phyloP scores from a whole-genome alignment of 2,888 invertebrate species.

The Caenorhabditis drosophilae region DNA sequence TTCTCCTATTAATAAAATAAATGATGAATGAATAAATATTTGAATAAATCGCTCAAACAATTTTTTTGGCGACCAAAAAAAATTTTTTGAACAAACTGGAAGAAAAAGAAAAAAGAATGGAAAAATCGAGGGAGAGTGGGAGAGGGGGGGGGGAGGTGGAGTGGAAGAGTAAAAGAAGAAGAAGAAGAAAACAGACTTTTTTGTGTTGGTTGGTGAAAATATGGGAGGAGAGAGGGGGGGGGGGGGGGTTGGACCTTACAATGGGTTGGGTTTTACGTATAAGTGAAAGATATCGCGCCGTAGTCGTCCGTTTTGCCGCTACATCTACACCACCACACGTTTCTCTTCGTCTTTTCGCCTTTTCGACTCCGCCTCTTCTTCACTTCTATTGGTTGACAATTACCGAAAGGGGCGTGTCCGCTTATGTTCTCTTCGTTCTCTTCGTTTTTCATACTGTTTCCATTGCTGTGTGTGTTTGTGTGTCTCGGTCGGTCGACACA shows the following conservation, averaged over 20 bases:
- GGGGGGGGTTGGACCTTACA: too few species aligned
- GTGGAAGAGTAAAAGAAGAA: too few species aligned
- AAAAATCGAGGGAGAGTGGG: too few species aligned
- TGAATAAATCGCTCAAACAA: not conserved
- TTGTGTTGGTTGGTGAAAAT: too few species aligned
- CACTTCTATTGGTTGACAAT: slow-evolving; percentile 10
- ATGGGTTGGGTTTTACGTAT: not conserved
- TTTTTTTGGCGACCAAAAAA: not conserved
- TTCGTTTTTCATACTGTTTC: too few species aligned
- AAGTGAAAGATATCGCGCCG: slow-evolving; percentile 42
- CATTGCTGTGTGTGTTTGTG: not conserved
- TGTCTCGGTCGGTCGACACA: not conserved
- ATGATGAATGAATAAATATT: not conserved
- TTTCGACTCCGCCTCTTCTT: slow-evolving; percentile 25
- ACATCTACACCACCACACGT: slow-evolving; percentile 3
- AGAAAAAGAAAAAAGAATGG: not conserved
- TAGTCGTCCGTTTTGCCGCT: slow-evolving; percentile 41
- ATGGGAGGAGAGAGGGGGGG: too few species aligned
- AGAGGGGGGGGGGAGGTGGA: too few species aligned
- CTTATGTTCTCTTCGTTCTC: too few species aligned
- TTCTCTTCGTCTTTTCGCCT: not conserved
- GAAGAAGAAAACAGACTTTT: too few species aligned
- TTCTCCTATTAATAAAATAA: not conserved
- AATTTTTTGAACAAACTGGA: too few species aligned
- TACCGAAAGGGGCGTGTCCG: slow-evolving; percentile 31